phyloP scores from a whole-genome alignment of 2,797 vertebrate genomes.

The Sebastes trivittatus region DNA sequence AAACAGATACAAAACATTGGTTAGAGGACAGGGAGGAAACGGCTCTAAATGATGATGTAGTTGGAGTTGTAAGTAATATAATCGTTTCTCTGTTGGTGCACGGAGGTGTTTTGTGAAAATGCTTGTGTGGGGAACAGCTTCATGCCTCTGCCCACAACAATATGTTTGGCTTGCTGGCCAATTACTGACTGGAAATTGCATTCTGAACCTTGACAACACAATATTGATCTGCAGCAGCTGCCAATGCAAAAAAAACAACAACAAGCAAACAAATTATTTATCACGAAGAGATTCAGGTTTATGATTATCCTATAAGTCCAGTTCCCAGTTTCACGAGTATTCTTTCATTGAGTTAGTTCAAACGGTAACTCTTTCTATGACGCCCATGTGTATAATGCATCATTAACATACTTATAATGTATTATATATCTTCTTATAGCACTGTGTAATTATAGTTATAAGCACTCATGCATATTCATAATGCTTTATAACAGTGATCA shows the following conservation, averaged over 20 bases:
- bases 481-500: background rate
- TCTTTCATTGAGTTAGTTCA: background rate
- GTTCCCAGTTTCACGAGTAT: background rate
- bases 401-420: background rate
- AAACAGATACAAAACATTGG: constrained; percentile 51
- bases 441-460: background rate
- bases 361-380: background rate
- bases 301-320: constrained; percentile 4
- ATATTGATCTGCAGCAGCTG: constrained; percentile 57
- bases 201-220: constrained; percentile 57
- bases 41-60: constrained; percentile 39
- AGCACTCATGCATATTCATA: background rate
- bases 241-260: constrained; percentile 15
- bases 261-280: constrained; percentile 16
- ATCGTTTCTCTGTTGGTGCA: constrained; percentile 47
- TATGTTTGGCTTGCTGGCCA: constrained; percentile 56
- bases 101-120: constrained; percentile 51
- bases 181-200: constrained; percentile 70
- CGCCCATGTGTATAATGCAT: background rate
- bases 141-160: constrained; percentile 55
- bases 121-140: constrained; percentile 41
- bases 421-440: background rate
- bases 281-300: constrained; percentile 10
- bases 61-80: constrained; percentile 45
- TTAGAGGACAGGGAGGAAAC: constrained; percentile 7